A percentile compares a stretch with the other conserved stretches of the same genome.
Evolutionary conservation across 2,113 vertebrate species (phyloP).

Genomic region (Solea senegalensis): DNA sequence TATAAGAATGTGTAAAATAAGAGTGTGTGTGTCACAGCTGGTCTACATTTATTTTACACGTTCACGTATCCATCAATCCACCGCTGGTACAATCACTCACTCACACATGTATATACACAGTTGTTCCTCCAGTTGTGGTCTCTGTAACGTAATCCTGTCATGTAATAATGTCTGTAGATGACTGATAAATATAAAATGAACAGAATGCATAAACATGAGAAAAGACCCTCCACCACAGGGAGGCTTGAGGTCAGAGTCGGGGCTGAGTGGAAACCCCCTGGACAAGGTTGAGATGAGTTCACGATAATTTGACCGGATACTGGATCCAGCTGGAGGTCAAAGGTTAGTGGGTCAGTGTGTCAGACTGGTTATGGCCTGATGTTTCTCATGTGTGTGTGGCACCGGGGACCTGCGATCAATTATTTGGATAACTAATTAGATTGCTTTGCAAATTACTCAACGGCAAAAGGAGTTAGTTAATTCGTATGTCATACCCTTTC

Average conservation of each 20-base stretch:
- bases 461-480: background rate
- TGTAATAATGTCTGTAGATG: slow-evolving; percentile 45
- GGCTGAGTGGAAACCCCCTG: background rate
- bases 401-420: background rate
- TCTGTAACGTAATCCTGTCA: slow-evolving; percentile 40
- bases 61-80: slow-evolving; percentile 27
- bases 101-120: background rate
- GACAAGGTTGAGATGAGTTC: slow-evolving; percentile 46
- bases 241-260: slow-evolving; percentile 15
- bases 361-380: background rate
- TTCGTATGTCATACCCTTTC: background rate
- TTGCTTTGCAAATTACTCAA: background rate
- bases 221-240: slow-evolving; percentile 7
- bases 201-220: slow-evolving; percentile 46
- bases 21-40: slow-evolving; percentile 46
- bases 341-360: slow-evolving; percentile 60
- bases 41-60: slow-evolving; percentile 39
- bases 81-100: background rate
- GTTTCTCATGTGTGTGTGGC: slow-evolving; percentile 7
- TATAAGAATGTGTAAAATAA: too few relatives aligned
- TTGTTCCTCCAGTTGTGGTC: background rate
- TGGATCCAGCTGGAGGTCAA: slow-evolving; percentile 56
- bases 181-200: slow-evolving; percentile 48
- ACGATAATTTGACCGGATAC: slow-evolving; percentile 34
- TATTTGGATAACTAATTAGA: background rate